Conservation (phyloP, 1,140 invertebrate species). For the Aphelenchoides besseyi region DNA sequence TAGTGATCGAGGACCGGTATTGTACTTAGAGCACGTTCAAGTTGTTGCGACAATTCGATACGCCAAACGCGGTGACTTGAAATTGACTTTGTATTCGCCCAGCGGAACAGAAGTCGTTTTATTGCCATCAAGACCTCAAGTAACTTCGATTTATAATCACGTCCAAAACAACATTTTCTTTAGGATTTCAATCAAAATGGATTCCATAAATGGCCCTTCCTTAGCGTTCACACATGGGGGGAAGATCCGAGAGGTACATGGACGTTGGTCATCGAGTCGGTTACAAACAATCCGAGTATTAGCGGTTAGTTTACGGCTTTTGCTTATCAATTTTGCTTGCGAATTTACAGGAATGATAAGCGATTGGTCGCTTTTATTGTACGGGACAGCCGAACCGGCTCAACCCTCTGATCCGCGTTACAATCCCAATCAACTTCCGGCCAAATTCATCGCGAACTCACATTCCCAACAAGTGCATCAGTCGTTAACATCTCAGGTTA, state of each 20-base stretch:
- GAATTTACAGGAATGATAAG: constrained; percentile 56
- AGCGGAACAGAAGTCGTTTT: constrained; percentile 56
- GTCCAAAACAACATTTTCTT: too few species aligned
- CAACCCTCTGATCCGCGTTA: constrained; percentile 52
- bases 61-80: constrained; percentile 72
- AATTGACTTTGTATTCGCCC: constrained; percentile 57
- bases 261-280: constrained; percentile 67
- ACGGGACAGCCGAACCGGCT: constrained; percentile 58
- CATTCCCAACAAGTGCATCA: constrained; percentile 23
- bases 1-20: constrained; percentile 67
- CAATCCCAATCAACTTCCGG: constrained; percentile 28
- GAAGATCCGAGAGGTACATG: constrained; percentile 76
- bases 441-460: constrained; percentile 20
- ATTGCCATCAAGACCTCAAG: constrained; percentile 57
- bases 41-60: constrained; percentile 82
- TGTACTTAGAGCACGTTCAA: constrained; percentile 86
- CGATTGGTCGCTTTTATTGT: constrained; percentile 58
- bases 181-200: constrained; percentile 73
- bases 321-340: not conserved
- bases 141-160: constrained; percentile 20
- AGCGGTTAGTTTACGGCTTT: constrained; percentile 39
- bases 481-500: constrained; percentile 25
- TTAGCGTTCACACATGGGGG: constrained; percentile 86
- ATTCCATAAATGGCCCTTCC: constrained; percentile 80
- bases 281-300: constrained; percentile 54